Conservation (phyloP, 2,888 invertebrate genomes). For the Pristionchus mayeri region DNA sequence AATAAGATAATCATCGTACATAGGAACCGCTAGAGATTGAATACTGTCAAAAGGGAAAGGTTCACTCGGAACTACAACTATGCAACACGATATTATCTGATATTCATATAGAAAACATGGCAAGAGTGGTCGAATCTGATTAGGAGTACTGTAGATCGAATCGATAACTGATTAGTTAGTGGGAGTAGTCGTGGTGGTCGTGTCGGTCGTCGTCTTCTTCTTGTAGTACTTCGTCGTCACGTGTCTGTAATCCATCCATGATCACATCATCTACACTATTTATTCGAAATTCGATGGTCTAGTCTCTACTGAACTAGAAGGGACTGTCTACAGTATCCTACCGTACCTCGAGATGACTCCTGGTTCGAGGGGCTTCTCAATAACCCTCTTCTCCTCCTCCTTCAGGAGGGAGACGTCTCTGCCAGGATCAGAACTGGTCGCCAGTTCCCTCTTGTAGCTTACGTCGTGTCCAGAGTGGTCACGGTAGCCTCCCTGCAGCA, state of each 20-base stretch:
- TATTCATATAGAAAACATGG: not conserved
- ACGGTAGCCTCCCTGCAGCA: slow-evolving; percentile 64
- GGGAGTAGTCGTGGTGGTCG: slow-evolving; percentile 65
- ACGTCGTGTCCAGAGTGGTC: slow-evolving; percentile 73
- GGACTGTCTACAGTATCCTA: not conserved
- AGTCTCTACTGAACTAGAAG: no score
- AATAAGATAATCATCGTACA: slow-evolving; percentile 4
- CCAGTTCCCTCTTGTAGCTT: slow-evolving; percentile 69
- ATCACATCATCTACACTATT: not conserved
- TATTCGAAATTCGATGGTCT: not conserved
- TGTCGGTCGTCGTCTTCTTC: slow-evolving; percentile 75
- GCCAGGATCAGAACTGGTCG: slow-evolving; percentile 72
- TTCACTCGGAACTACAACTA: not conserved
- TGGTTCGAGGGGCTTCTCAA: slow-evolving; percentile 71
- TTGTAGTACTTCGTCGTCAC: slow-evolving; percentile 76
- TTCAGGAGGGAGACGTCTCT: slow-evolving; percentile 69
- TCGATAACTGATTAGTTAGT: slow-evolving; percentile 10
- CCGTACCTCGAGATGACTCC: slow-evolving; percentile 71
- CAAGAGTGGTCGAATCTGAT: not conserved
- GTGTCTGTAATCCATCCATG: slow-evolving; percentile 57
- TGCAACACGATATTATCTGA: slow-evolving; percentile 21
- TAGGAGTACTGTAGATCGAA: not conserved
- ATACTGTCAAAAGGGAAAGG: not conserved
- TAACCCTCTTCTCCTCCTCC: slow-evolving; percentile 70
- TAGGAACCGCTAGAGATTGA: slow-evolving; percentile 24